These are phyloP conservation scores for Chaetodon trifascialis DNA, from an alignment of 2,113 vertebrate genomes.

Conservation along the genomic window DNA sequence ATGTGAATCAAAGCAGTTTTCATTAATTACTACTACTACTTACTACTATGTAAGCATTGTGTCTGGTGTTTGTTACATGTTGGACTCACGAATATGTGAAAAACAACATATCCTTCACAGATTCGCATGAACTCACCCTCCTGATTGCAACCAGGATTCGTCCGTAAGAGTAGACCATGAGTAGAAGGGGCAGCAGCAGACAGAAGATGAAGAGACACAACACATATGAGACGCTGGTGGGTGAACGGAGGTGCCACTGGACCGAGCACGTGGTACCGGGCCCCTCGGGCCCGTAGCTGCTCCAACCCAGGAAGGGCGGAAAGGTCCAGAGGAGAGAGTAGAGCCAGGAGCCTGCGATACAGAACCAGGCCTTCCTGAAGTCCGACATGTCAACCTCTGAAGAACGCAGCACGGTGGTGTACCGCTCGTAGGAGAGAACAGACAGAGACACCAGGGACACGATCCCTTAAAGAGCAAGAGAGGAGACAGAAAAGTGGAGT, in stretches of 20 bases:
- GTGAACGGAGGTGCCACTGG: slow-evolving; percentile 78
- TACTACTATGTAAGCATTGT: too few relatives aligned
- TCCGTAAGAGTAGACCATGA: slow-evolving; percentile 77
- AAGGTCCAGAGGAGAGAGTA: slow-evolving; percentile 82
- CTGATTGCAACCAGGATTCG: slow-evolving; percentile 70
- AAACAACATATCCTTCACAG: neutral
- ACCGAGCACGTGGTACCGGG: slow-evolving; percentile 79
- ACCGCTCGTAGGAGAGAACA: slow-evolving; percentile 81
- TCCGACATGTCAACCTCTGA: slow-evolving; percentile 74
- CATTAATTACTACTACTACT: too few relatives aligned
- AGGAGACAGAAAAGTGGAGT: neutral
- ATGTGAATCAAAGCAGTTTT: too few relatives aligned
- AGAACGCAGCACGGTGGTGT: slow-evolving; percentile 60
- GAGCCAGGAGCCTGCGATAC: slow-evolving; percentile 77
- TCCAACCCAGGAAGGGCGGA: slow-evolving; percentile 81
- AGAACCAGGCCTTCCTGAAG: slow-evolving; percentile 81
- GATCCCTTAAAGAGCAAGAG: slow-evolving; percentile 65
- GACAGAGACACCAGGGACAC: slow-evolving; percentile 83
- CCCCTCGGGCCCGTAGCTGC: slow-evolving; percentile 81
- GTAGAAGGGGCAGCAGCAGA: slow-evolving; percentile 74
- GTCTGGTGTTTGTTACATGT: too few relatives aligned
- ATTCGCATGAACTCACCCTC: slow-evolving; percentile 65
- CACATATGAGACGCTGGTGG: slow-evolving; percentile 74
- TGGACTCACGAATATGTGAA: too few relatives aligned
- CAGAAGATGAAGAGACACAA: slow-evolving; percentile 82